Evolutionary conservation across 2,113 vertebrate genomes (phyloP).

Genomic region (Lophura nycthemera): DNA sequence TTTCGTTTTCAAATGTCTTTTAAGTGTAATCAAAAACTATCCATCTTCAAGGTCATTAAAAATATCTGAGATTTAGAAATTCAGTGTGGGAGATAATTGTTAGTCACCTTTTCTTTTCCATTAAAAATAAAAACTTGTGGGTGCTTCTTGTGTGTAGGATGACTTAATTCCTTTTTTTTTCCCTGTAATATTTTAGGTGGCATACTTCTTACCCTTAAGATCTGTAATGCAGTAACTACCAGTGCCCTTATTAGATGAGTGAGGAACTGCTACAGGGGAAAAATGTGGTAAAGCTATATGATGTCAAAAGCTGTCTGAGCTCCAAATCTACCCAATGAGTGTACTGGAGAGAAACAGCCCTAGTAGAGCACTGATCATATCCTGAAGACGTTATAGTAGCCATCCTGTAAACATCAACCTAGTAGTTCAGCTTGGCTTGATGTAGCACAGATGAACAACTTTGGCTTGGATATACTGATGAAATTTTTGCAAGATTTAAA

Average conservation of each 20-base stretch:
- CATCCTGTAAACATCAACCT: not conserved
- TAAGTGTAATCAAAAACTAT: not conserved
- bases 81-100: not conserved
- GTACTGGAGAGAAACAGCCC: not conserved
- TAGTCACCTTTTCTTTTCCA: not conserved
- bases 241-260: not conserved
- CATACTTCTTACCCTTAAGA: not conserved
- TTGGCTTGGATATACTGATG: not conserved
- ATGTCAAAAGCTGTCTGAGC: not conserved
- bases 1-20: not conserved
- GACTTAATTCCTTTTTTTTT: not conserved
- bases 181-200: too few species aligned
- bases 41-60: not conserved
- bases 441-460: not conserved
- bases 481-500: not conserved
- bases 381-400: not conserved
- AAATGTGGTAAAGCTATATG: not conserved
- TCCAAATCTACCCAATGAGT: too few species aligned
- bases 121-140: not conserved
- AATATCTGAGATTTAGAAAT: not conserved
- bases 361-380: not conserved
- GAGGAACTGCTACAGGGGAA: not conserved
- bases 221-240: not conserved
- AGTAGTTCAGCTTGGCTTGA: not conserved
- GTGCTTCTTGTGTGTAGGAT: not conserved